phyloP scores from a whole-genome alignment of 30 jellyfish, hydroid and myxozoan species.

The Hydractinia echinata region DNA sequence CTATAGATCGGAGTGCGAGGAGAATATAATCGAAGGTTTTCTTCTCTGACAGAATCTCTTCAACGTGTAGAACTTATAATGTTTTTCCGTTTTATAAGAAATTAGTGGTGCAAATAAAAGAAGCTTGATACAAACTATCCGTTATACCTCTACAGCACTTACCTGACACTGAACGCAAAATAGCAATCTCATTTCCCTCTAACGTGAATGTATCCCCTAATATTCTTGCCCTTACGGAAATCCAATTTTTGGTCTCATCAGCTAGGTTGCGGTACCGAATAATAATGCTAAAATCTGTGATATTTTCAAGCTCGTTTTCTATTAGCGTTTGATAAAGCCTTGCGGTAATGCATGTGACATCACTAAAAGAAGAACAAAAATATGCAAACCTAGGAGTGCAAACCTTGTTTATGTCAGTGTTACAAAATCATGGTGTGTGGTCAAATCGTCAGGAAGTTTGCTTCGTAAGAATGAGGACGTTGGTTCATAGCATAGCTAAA shows the following conservation, averaged over 20 bases:
- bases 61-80: too few relatives aligned
- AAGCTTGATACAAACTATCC: too few relatives aligned
- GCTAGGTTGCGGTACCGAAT: not conserved
- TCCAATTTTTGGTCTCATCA: not conserved
- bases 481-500: too few relatives aligned
- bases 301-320: not conserved
- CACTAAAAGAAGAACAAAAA: not conserved
- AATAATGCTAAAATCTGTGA: not conserved
- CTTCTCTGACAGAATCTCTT: too few relatives aligned
- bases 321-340: not conserved
- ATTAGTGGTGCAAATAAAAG: too few relatives aligned
- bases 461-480: too few relatives aligned
- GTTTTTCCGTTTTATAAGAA: too few relatives aligned
- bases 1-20: too few relatives aligned
- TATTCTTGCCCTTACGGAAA: constrained; percentile 4
- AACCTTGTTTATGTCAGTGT: too few relatives aligned
- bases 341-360: not conserved
- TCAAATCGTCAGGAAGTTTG: too few relatives aligned
- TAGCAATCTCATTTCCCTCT: constrained; percentile 2
- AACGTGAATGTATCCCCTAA: not conserved
- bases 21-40: too few relatives aligned
- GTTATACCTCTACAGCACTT: not conserved
- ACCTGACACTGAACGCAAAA: not conserved
- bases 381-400: not conserved
- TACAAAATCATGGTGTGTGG: too few relatives aligned